Evolutionary conservation across 2,113 vertebrate genomes (phyloP).

Genomic region (Laterallus jamaicensis): DNA sequence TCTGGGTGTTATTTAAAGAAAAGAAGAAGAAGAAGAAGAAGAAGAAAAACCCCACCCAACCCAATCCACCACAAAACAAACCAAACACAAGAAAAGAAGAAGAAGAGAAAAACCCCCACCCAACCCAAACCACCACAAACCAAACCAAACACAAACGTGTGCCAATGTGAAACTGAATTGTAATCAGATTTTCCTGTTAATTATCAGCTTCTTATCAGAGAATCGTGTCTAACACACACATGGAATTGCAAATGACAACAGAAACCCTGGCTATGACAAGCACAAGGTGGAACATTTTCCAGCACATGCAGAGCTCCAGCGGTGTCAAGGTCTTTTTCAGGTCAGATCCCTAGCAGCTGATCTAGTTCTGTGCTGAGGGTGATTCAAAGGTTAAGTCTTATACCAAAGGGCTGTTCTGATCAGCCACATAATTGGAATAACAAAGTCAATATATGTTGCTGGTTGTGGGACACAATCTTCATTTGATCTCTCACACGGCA

Average conservation of each 20-base stretch:
- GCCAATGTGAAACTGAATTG: constrained; percentile 21
- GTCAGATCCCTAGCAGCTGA: constrained; percentile 66
- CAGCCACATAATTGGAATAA: constrained; percentile 78
- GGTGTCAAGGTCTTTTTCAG: constrained; percentile 70
- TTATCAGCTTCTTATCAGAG: not conserved
- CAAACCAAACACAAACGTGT: constrained; percentile 15
- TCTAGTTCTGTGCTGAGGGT: constrained; percentile 67
- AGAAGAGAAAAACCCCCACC: not conserved
- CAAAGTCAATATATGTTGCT: constrained; percentile 76
- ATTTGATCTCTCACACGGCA: constrained; percentile 80
- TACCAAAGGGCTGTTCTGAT: constrained; percentile 71
- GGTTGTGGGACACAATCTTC: constrained; percentile 74
- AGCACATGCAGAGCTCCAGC: not conserved
- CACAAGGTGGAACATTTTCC: constrained; percentile 34
- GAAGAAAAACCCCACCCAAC: too few species aligned
- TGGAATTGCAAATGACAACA: constrained; percentile 25
- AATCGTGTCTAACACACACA: not conserved
- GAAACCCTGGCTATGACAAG: not conserved
- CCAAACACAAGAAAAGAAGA: not conserved
- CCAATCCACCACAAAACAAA: too few species aligned
- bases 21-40: not conserved
- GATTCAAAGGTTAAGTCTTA: constrained; percentile 79
- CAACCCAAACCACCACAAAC: not conserved
- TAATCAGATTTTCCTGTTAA: not conserved
- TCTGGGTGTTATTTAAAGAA: constrained; percentile 1